Percentiles rank a stretch among this genome's conserved stretches.
Evolutionary conservation across 2,797 vertebrate genomes (phyloP).

Genomic region (Onychomys torridus): DNA sequence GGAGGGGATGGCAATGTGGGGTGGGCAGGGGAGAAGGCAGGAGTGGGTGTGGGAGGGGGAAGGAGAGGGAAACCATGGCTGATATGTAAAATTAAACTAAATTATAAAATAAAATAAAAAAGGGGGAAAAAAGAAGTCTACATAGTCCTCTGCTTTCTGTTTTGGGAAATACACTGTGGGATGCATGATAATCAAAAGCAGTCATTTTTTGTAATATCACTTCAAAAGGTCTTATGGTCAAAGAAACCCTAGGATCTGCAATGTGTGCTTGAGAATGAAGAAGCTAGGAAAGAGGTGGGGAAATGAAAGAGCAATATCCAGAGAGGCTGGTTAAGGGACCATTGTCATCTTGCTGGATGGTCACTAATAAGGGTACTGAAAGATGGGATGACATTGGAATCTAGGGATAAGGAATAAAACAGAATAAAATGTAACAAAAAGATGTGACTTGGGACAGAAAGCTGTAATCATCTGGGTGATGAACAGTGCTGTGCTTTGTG

Average conservation of each 20-base stretch:
- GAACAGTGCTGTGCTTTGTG: background rate
- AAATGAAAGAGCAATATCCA: rapidly evolving
- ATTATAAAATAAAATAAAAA: no score
- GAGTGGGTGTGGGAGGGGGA: no score
- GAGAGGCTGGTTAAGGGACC: background rate
- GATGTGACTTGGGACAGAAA: background rate
- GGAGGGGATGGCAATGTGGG: no score
- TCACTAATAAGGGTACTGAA: background rate
- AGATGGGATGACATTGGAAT: background rate
- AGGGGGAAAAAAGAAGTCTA: no score
- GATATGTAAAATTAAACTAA: no score
- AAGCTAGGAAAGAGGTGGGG: background rate
- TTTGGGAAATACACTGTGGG: conserved; percentile 4
- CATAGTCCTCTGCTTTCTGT: background rate
- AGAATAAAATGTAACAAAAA: background rate
- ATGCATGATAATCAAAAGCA: background rate
- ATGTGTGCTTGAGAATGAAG: background rate
- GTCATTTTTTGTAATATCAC: background rate
- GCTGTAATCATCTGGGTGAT: background rate
- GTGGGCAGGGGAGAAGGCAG: no score
- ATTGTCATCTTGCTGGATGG: background rate
- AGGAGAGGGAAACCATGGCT: no score
- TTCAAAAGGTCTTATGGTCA: background rate
- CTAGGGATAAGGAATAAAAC: background rate
- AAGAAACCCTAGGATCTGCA: background rate